Percentiles rank a stretch among this genome's conserved stretches.
Evolutionary conservation across 2,113 vertebrate species (phyloP).

Genomic region (Ploceus nigricollis): DNA sequence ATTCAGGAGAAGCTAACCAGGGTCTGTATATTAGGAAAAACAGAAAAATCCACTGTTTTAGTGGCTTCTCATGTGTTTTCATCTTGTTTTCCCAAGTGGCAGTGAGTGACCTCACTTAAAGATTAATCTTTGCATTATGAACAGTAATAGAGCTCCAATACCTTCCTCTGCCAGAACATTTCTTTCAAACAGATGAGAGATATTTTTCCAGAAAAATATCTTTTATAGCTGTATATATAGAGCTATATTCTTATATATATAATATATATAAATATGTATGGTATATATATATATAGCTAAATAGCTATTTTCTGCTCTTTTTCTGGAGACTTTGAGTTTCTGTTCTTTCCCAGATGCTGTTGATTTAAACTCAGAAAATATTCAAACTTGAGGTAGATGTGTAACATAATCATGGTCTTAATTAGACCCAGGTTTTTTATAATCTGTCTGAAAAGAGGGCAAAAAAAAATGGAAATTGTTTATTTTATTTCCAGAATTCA

Average conservation of each 20-base stretch:
- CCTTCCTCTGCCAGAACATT: background rate
- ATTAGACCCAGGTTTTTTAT: background rate
- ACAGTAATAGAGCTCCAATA: background rate
- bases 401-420: background rate
- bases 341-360: background rate
- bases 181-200: background rate
- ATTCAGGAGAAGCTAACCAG: background rate
- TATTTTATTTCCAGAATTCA: background rate
- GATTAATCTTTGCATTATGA: background rate
- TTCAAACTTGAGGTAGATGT: background rate
- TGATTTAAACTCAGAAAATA: background rate
- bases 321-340: background rate
- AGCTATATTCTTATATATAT: too few relatives aligned
- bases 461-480: accelerated
- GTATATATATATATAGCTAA: background rate
- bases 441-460: background rate
- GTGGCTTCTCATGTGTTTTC: background rate
- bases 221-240: background rate
- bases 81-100: background rate
- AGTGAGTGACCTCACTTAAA: background rate
- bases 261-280: background rate
- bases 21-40: background rate
- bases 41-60: background rate
- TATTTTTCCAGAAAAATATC: background rate
- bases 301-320: background rate